Evolutionary conservation across 2,888 invertebrate genomes (phyloP).

Genomic region (Urechis unicinctus): DNA sequence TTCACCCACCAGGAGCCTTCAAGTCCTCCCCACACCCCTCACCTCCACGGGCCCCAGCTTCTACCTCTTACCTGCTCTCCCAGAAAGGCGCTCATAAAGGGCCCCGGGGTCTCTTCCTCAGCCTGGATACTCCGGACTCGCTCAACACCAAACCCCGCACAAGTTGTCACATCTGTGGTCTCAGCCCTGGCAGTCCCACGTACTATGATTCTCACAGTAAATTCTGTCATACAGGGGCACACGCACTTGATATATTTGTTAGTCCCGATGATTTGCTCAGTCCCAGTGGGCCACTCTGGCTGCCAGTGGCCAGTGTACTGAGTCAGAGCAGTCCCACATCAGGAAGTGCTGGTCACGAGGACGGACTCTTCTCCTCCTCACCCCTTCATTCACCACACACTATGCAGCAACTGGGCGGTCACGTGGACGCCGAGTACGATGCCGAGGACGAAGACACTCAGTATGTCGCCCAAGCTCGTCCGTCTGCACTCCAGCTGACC

Average conservation of each 20-base stretch:
- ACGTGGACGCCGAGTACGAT: not conserved
- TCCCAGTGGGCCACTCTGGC: slow-evolving; percentile 7
- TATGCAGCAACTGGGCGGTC: not conserved
- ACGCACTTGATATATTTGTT: slow-evolving; percentile 24
- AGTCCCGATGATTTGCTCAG: slow-evolving; percentile 22
- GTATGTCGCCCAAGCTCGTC: no score
- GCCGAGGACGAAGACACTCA: not conserved
- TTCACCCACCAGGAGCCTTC: not conserved
- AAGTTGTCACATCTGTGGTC: not conserved
- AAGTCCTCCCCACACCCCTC: not conserved
- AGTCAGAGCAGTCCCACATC: not conserved
- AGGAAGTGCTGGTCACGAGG: no score
- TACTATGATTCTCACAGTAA: slow-evolving; percentile 17
- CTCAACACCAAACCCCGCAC: not conserved
- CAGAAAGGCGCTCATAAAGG: no score
- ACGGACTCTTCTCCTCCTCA: no score
- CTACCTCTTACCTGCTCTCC: not conserved
- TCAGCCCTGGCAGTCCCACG: slow-evolving; percentile 21
- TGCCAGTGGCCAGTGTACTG: slow-evolving; percentile 3
- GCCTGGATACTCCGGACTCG: not conserved
- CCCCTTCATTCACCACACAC: not conserved
- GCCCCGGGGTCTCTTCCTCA: no score
- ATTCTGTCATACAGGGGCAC: slow-evolving; percentile 24
- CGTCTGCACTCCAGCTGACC: not conserved
- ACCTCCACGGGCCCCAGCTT: not conserved